Evolutionary conservation across 2,797 vertebrate genomes (phyloP), one percentile per base, ranked within the genome.

Genomic region (Adrianichthys oophorus): DNA sequence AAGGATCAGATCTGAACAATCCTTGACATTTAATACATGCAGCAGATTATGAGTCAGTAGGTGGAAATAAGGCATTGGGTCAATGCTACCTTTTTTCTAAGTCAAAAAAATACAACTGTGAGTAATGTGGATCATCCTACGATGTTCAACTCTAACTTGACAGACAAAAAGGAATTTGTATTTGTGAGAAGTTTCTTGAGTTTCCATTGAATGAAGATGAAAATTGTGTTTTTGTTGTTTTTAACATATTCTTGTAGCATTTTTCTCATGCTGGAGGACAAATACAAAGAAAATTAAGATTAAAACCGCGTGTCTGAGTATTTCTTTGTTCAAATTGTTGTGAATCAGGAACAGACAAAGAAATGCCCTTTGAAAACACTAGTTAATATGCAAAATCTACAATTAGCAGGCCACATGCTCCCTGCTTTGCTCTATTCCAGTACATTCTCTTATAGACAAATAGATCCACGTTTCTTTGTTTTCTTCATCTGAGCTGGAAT

Each of bases 111-210:
- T 56, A 40, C 5, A 15, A 32, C 37, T 48, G 21, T 16, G 18
- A 3, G 43, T 44, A 26, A 18, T 24, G 15, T 15, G 44, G 14
- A 48, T 21, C 7, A 65, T 43, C 21, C 12, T 4, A 41, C 47
- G 32, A 24, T 37, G 15, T 17, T 5, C n/a, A 10, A 5, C 29
- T 50, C 48, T 15, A 10, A 4, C 43, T 21, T 17, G 7, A 37
- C 10, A 0, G 32, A 37, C 32, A 37, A 37, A 37, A 12, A 37
- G 0, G 1, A 17, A 19, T 24, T 19, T 8, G 18, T 23, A 52
- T 4, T 48, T 56, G 50, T 53, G 54, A 43, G 15, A 44, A 18
- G 2, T 85, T 91, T 69, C 65, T 87, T 5, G 84, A 83, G 67
- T 64, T 87, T 64, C 84, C 29, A 8, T 32, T 32, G 32, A 12